Conservation (phyloP, 2,113 vertebrate genomes). For the Phylloscopus trochiloides region DNA sequence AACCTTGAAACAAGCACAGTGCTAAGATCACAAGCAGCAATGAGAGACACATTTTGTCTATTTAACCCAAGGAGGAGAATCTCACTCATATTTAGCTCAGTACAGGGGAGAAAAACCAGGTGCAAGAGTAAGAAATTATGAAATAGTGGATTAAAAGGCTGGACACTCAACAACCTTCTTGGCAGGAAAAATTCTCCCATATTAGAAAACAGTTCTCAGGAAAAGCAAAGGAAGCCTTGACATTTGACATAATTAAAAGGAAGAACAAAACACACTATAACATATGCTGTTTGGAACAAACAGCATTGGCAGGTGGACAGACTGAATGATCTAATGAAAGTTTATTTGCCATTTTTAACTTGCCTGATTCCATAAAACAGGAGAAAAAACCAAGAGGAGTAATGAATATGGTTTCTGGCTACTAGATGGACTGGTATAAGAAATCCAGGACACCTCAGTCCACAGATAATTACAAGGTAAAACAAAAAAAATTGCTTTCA, state of each 20-base stretch:
- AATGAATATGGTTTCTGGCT: background rate
- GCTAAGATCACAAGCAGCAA: background rate
- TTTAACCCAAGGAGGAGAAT: background rate
- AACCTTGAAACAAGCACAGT: background rate
- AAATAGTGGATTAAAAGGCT: background rate
- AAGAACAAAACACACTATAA: background rate
- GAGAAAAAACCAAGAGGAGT: background rate
- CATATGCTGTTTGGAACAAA: background rate
- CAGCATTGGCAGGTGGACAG: background rate
- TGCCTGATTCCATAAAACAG: background rate
- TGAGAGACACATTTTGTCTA: fast-evolving
- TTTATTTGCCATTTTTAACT: background rate
- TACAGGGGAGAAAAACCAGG: background rate
- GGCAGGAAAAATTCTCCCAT: background rate
- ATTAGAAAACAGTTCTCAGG: background rate
- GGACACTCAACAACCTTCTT: background rate
- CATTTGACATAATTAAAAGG: conserved; percentile 16
- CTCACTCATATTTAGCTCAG: background rate
- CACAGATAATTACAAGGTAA: background rate
- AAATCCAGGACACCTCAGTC: background rate
- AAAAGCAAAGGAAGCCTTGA: conserved; percentile 12
- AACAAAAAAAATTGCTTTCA: background rate
- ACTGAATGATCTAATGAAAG: background rate
- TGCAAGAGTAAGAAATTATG: background rate
- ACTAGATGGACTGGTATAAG: background rate